Base-by-base conservation (phyloP, 1,140 invertebrate genomes). In the Cydia splendana region DNA sequence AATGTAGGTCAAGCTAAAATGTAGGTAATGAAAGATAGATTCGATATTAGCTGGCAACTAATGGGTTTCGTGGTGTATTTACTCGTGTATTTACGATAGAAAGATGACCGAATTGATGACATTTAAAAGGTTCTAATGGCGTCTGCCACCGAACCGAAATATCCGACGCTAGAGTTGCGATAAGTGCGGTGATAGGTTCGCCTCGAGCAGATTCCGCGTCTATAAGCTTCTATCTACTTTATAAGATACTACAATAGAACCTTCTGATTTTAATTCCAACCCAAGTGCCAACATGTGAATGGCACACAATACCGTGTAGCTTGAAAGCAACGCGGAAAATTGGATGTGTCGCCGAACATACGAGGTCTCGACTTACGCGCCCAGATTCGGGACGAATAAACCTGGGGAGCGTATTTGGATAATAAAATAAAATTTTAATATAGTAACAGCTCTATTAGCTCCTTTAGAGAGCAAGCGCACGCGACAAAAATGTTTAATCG, bases 281-380 rank as follows among this genome's bases (percentile, higher is more conserved):
- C 57, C 18, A 62, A 62, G 57, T 62, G 20, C 57, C 57, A 24
- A 24, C 9, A 62, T 24, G 57, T 62, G 57, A 62, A 62, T 62
- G 20, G 57, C 57, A 62, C 53, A 57, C 57, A 62, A 62, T 62
- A 62, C 57, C 18, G 57, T 12, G 20, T 62, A 62, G 57, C 57
- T n/a, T 62, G 57, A 62, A 62, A 62, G 57, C 18, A 62, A 24
- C 57, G 51, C 20, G 57, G 57, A 24, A 62, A 62, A 62, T 62
- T 62, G 57, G 57, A 62, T 62, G 57, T 62, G 57, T 62, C 57
- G 57, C 20, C 57, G 9, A 62, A 62, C 20, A 9, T 24, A 62
- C 57, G 57, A 62, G 57, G 20, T 62, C 57, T 62, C 57, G 4
- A 62, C 18, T 62, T 62, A 62, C 20, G 57, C 9, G 57, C 57